Evolutionary conservation across 1,140 invertebrate genomes (phyloP), one percentile per base, ranked within the genome.

Genomic region (Cydia amplana): DNA sequence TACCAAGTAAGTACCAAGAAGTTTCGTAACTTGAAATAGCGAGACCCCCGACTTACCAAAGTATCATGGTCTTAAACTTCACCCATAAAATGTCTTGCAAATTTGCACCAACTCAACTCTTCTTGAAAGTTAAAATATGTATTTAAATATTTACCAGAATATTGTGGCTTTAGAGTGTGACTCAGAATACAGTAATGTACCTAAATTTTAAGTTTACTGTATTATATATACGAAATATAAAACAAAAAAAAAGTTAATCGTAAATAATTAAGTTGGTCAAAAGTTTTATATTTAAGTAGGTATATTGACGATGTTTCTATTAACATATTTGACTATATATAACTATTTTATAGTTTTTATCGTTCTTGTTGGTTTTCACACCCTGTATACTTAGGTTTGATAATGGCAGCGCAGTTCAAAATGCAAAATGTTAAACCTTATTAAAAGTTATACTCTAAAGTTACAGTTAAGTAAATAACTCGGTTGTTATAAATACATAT

Each of bases 1-100:
- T 60, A 60, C 10, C 55, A 60, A 60, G 55, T 60, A 60, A 60
- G 55, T 60, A 60, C 55, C 20, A 60, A 60, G 20, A 60, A 60
- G 9, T 60, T 60, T 60, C 18, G 4, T 23, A 60, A 60, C 55
- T 60, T 60, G 55, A 60, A 60, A 60, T 2, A 10, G 18, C n/a
- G 55, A 60, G 23, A 10, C 18, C 18, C 49, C 20, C 55, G 2
- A 60, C 55, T 60, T 60, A 60, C 20, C 7, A 60, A 23, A 60
- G 55, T 60, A 60, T 60, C 55, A 23, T 23, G 20, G 12, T 23
- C 55, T 18, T 0, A 60, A 60, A 60, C 18, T 60, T 60, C 23
- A 12, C 9, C 55, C 55, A 60, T 60, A 23, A 60, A 60, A 60
- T 60, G 18, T 60, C 55, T 60, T 12, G 55, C 55, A 60, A 60